Evolutionary conservation across 2,888 invertebrate species (phyloP).

Genomic region (Plagodis pulveraria): DNA sequence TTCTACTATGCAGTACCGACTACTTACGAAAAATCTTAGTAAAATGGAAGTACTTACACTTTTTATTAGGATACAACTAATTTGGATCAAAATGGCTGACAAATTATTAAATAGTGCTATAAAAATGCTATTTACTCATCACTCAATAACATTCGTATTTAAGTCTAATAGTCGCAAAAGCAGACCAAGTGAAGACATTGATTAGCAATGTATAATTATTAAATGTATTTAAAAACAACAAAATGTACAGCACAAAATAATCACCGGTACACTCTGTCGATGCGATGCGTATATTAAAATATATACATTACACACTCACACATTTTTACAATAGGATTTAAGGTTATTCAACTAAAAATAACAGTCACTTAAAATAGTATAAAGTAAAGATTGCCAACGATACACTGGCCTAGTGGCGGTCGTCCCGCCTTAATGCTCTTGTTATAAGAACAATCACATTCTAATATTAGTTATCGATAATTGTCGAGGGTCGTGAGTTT

Average conservation of each 20-base stretch:
- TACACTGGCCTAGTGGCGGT: slow-evolving; percentile 78
- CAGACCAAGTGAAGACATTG: slow-evolving; percentile 70
- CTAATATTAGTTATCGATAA: slow-evolving; percentile 61
- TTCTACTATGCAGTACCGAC: slow-evolving; percentile 73
- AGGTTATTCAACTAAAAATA: slow-evolving; percentile 76
- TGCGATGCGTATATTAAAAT: slow-evolving; percentile 69
- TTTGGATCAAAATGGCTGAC: slow-evolving; percentile 81
- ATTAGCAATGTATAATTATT: slow-evolving; percentile 45
- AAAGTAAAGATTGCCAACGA: slow-evolving; percentile 75
- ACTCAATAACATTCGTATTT: slow-evolving; percentile 66
- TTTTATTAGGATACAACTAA: slow-evolving; percentile 75
- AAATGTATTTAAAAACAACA: slow-evolving; percentile 37
- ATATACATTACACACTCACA: slow-evolving; percentile 82
- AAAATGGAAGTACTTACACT: slow-evolving; percentile 83
- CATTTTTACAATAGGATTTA: slow-evolving; percentile 82
- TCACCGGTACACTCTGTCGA: slow-evolving; percentile 59
- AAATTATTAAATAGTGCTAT: slow-evolving; percentile 69
- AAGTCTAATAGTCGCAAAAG: slow-evolving; percentile 73
- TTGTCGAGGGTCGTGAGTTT: slow-evolving; percentile 71
- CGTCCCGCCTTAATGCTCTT: slow-evolving; percentile 50
- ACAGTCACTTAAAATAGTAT: slow-evolving; percentile 81
- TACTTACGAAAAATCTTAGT: slow-evolving; percentile 79
- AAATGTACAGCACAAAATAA: slow-evolving; percentile 63
- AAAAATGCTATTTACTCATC: slow-evolving; percentile 60
- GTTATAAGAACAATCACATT: slow-evolving; percentile 62